Conservation (phyloP, 1,140 invertebrate genomes). For the Aphaenogaster rudis region DNA sequence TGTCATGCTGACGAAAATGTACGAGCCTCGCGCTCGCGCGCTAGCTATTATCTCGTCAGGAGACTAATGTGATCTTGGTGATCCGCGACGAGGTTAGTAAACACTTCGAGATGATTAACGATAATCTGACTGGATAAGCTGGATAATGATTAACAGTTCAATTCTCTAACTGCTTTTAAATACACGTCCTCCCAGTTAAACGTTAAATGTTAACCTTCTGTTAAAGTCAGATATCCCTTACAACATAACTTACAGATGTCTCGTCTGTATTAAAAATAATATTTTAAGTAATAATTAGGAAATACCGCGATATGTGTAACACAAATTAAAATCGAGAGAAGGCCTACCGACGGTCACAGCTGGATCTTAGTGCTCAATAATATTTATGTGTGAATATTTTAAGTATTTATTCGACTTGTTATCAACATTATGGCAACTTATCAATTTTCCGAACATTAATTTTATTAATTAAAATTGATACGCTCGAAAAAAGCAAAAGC, state of each 20-base stretch:
- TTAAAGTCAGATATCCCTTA: background rate
- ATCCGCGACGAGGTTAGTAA: slow-evolving; percentile 48
- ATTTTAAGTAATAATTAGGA: background rate
- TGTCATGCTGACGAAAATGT: slow-evolving; percentile 65
- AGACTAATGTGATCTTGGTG: slow-evolving; percentile 61
- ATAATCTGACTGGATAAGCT: slow-evolving; percentile 39
- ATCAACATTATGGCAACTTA: background rate
- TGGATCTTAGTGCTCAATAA: too few species aligned
- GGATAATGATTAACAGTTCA: slow-evolving; percentile 62
- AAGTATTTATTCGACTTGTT: background rate
- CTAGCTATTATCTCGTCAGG: slow-evolving; percentile 55
- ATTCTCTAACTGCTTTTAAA: slow-evolving; percentile 35
- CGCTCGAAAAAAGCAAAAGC: too few species aligned
- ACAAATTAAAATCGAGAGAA: too few species aligned
- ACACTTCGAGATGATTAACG: slow-evolving; percentile 61
- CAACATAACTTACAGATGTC: background rate
- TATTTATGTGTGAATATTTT: too few species aligned
- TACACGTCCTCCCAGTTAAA: slow-evolving; percentile 6
- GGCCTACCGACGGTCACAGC: too few species aligned
- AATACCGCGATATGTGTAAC: too few species aligned
- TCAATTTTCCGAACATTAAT: background rate
- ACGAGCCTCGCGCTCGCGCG: slow-evolving; percentile 21
- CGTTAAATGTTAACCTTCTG: background rate
- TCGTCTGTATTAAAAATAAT: background rate
- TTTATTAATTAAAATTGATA: too few species aligned